Base-by-base conservation (phyloP, 2,888 invertebrate genomes). In the Molorchus minor region DNA sequence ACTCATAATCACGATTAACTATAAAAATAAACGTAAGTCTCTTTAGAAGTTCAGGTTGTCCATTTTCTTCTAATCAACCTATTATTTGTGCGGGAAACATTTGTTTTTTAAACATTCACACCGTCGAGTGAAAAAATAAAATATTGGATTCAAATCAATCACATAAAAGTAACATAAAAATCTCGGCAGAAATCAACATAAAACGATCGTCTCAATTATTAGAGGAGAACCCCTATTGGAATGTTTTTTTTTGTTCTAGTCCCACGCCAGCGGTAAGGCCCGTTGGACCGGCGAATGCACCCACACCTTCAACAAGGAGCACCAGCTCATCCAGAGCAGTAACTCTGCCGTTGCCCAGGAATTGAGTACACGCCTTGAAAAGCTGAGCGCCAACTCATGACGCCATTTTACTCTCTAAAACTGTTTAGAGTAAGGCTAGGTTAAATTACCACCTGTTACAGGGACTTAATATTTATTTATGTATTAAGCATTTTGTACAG, bases 201-300 rank as follows among this genome's bases (percentile, higher is more conserved):
- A n/a, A n/a, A n/a, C n/a, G n/a, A n/a, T n/a, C n/a, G n/a, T n/a
- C n/a, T n/a, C n/a, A n/a, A n/a, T n/a, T n/a, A n/a, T n/a, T n/a
- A n/a, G n/a, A n/a, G 15, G 38, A 55, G 45, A 20, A 10, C 35
- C 12, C 36, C 0, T 12, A 1, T n/a, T 35, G 13, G 20, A 15
- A 29, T 13, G 10, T 44, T 13, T 44, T 12, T 70, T 73, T 60
- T 65, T 62, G 58, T 83, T 85, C 56, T 82, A 90, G 89, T 88
- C 89, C 43, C 90, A 90, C 77, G 86, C 88, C 52, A 86, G 86
- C 73, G 85, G 87, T 62, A 88, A 88, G 79, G 90, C 90, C 62
- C 86, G 87, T 70, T 90, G 90, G 90, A 82, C 84, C 72, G 90
- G 90, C 43, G 85, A 87, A 64, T 90, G 90, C 75, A 80, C 78